Percentiles rank a stretch among this genome's conserved stretches.
Conservation (phyloP, 2,797 vertebrate genomes). For the Naso thynnoides region DNA sequence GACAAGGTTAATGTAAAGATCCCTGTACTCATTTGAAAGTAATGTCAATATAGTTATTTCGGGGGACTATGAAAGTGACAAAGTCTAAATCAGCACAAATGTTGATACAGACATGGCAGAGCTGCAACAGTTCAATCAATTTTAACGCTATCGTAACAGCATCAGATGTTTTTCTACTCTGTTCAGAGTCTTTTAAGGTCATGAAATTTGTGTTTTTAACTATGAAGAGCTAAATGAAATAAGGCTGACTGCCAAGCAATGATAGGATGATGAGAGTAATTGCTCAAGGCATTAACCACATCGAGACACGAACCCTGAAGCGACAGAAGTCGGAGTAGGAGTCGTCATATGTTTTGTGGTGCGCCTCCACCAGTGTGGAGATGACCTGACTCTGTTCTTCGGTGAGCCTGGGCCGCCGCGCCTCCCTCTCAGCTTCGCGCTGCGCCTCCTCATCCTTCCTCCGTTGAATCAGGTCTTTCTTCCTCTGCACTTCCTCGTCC, state of each 20-base stretch:
- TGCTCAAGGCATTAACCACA: not conserved
- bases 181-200: not conserved
- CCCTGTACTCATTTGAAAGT: not conserved
- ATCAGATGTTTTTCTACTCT: not conserved
- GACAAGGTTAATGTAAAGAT: too few species aligned
- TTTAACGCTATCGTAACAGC: not conserved
- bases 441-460: conserved; percentile 95
- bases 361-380: conserved; percentile 90
- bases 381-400: conserved; percentile 94
- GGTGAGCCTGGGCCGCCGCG: conserved; percentile 88
- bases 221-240: not conserved
- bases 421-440: conserved; percentile 90
- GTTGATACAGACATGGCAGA: not conserved
- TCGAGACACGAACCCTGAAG: conserved; percentile 88
- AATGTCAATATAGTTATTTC: too few species aligned
- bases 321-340: conserved; percentile 93
- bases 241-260: not conserved
- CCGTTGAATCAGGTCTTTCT: conserved; percentile 94
- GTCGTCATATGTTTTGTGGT: conserved; percentile 95
- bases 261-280: not conserved
- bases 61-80: too few species aligned
- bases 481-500: conserved; percentile 97
- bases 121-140: not conserved
- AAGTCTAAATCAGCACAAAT: not conserved
- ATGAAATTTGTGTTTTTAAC: not conserved